Evolutionary conservation across 2,113 vertebrate genomes (phyloP).

Genomic region (Equus quagga): DNA sequence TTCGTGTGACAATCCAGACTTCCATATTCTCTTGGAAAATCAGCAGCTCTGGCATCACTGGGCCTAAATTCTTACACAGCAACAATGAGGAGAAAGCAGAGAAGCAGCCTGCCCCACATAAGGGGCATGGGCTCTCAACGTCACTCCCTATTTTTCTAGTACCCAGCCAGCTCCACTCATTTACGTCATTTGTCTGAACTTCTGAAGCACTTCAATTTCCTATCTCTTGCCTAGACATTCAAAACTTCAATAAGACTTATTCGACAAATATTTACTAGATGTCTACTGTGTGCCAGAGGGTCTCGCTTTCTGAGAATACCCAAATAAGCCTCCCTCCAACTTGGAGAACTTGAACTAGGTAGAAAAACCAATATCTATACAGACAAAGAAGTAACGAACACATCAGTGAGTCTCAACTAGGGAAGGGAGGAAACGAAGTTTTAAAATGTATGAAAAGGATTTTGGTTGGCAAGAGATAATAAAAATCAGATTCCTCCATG

Average conservation of each 20-base stretch:
- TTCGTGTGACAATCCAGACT: neutral
- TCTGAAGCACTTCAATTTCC: neutral
- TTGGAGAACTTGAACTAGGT: constrained; percentile 3
- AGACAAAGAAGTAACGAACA: neutral
- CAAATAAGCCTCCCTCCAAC: neutral
- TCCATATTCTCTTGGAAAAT: neutral
- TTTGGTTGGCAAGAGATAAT: neutral
- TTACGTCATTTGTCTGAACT: neutral
- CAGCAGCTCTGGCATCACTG: neutral
- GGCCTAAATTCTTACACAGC: neutral
- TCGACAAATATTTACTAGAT: neutral
- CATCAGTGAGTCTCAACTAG: neutral
- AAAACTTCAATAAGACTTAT: neutral
- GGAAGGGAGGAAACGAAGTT: neutral
- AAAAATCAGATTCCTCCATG: neutral
- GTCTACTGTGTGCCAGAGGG: neutral
- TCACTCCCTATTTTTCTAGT: neutral
- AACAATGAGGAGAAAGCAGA: neutral
- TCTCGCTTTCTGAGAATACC: neutral
- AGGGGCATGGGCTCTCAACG: fast-evolving
- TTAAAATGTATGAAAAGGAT: neutral
- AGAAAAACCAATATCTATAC: neutral
- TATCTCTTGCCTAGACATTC: neutral
- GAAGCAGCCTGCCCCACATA: neutral
- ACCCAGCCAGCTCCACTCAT: neutral